Conservation (phyloP, 2,888 invertebrate genomes). For the Phengaris alcon region DNA sequence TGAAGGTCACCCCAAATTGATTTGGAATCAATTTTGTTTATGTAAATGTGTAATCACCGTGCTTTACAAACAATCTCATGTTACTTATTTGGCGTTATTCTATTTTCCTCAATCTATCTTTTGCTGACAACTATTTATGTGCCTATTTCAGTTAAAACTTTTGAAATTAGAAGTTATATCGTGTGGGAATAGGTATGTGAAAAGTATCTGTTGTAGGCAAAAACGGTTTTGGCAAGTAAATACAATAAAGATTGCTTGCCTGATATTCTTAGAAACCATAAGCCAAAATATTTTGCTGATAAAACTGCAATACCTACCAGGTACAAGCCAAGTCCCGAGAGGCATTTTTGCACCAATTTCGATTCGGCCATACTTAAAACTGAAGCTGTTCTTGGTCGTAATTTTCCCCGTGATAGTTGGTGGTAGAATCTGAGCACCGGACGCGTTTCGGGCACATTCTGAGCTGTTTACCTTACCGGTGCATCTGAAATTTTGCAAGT, state of each 20-base stretch:
- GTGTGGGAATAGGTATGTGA: too few relatives aligned
- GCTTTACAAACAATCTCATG: constrained; percentile 5
- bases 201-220: too few relatives aligned
- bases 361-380: constrained; percentile 84
- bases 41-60: not conserved
- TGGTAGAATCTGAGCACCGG: constrained; percentile 81
- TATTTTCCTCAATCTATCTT: too few relatives aligned
- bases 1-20: constrained; percentile 12
- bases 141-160: too few relatives aligned
- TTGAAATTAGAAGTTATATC: too few relatives aligned
- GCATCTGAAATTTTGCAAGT: constrained; percentile 57
- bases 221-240: too few relatives aligned
- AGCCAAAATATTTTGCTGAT: not conserved
- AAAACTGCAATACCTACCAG: constrained; percentile 73
- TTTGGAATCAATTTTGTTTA: not conserved
- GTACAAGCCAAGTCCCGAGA: constrained; percentile 87
- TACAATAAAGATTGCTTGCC: too few relatives aligned
- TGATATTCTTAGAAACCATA: too few relatives aligned
- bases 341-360: constrained; percentile 87
- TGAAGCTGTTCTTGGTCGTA: constrained; percentile 82
- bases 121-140: not conserved
- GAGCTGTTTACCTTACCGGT: constrained; percentile 65
- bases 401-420: constrained; percentile 84
- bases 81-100: too few relatives aligned
- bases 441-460: constrained; percentile 70